Evolutionary conservation across 2,888 invertebrate genomes (phyloP).

Genomic region (Trissolcus japonicus): DNA sequence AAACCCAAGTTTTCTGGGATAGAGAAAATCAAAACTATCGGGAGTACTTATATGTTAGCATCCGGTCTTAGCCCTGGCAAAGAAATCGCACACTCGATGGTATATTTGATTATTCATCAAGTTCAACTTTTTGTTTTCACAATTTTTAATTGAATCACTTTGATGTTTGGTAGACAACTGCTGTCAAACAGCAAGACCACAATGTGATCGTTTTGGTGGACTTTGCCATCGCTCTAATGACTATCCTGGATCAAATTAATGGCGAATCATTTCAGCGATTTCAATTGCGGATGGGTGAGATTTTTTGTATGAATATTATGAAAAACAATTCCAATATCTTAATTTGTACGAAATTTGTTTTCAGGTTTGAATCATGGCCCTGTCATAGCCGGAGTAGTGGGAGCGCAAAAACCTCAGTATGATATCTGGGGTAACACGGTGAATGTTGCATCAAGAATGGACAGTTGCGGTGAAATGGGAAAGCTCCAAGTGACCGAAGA

Average conservation of each 20-base stretch:
- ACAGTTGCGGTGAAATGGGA: conserved; percentile 94
- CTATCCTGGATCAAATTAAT: conserved; percentile 95
- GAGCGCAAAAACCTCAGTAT: conserved; percentile 98
- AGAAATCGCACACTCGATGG: conserved; percentile 83
- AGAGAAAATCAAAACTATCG: conserved; percentile 98
- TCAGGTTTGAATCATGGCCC: conserved; percentile 90
- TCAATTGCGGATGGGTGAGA: conserved; percentile 91
- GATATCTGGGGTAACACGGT: conserved; percentile 99
- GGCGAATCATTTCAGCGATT: conserved; percentile 97
- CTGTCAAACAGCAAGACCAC: conserved; percentile 87
- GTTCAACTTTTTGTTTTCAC: not conserved
- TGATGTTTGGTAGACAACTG: conserved; percentile 79
- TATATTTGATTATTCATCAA: conserved; percentile 74
- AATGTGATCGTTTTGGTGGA: conserved; percentile 94
- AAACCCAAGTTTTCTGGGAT: conserved; percentile 89
- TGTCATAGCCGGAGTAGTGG: conserved; percentile 97
- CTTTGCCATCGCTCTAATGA: conserved; percentile 94
- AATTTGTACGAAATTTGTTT: conserved; percentile 1
- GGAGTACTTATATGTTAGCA: conserved; percentile 98
- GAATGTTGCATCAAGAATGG: conserved; percentile 98
- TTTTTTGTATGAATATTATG: not conserved
- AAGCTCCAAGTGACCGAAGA: conserved; percentile 90
- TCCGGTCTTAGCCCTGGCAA: conserved; percentile 93
- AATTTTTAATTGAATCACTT: not conserved
- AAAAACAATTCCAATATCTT: not conserved